These are phyloP conservation scores for Bungarus multicinctus DNA, from an alignment of 2,113 vertebrate species.

Conservation along the genomic window DNA sequence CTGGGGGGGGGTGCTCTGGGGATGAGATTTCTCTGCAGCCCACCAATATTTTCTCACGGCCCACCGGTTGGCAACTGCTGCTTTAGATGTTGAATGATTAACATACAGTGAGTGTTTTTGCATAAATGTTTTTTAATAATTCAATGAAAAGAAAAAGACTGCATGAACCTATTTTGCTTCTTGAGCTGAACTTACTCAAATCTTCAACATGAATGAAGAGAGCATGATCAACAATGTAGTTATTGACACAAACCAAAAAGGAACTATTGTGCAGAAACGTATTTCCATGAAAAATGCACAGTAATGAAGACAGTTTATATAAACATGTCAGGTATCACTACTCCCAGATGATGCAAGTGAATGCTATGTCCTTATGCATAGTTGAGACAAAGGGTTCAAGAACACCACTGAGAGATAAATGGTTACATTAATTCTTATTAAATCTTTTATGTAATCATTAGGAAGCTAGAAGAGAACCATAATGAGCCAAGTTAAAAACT, in stretches of 20 bases:
- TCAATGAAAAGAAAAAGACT: not conserved
- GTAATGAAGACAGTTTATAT: slow-evolving; percentile 28
- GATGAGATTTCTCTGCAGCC: no score
- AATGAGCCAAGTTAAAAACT: not conserved
- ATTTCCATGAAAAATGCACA: slow-evolving; percentile 9
- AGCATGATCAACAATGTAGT: slow-evolving; percentile 24
- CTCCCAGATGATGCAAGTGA: not conserved
- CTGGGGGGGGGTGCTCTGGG: no score
- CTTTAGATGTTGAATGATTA: not conserved
- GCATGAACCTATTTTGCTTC: not conserved
- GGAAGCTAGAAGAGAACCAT: not conserved
- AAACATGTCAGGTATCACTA: slow-evolving; percentile 25
- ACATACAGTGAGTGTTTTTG: slow-evolving; percentile 5
- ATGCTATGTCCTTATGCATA: not conserved
- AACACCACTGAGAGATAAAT: not conserved
- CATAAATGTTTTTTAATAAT: slow-evolving; percentile 17
- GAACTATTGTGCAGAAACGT: not conserved
- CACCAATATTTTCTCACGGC: no score
- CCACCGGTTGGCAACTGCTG: no score
- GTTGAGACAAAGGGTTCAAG: not conserved
- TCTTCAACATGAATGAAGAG: not conserved
- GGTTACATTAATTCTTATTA: not conserved
- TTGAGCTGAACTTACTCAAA: not conserved
- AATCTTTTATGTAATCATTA: fast-evolving
- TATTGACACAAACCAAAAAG: slow-evolving; percentile 15